These are phyloP conservation scores for Spongilla lacustris DNA, from an alignment of 37 sponge, comb jelly and placozoan species.

Conservation along the genomic window DNA sequence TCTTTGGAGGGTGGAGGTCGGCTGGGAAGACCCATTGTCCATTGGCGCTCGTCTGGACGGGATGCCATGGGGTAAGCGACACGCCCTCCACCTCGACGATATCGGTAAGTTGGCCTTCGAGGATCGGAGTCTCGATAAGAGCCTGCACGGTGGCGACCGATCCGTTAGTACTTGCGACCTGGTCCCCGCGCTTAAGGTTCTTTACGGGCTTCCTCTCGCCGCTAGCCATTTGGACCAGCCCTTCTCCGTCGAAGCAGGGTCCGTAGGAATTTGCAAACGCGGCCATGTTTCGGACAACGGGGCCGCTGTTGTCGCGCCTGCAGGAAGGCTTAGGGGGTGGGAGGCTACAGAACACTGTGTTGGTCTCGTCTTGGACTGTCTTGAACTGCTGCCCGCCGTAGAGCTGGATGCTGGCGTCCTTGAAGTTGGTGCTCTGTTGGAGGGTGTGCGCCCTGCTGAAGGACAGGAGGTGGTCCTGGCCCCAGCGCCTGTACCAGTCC, in stretches of 20 bases:
- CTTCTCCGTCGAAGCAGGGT: slow-evolving; percentile 19
- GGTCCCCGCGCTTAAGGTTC: not conserved
- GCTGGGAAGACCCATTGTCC: slow-evolving; percentile 16
- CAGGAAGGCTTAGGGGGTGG: slow-evolving; percentile 17
- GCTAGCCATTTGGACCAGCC: not conserved
- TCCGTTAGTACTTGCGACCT: not conserved
- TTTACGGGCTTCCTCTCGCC: not conserved
- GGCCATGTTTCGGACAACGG: slow-evolving; percentile 17
- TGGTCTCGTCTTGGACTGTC: slow-evolving; percentile 6
- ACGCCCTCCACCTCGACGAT: slow-evolving; percentile 6
- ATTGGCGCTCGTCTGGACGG: not conserved
- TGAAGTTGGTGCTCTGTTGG: slow-evolving; percentile 38
- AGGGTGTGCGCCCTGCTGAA: slow-evolving; percentile 12
- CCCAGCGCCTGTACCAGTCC: slow-evolving; percentile 30
- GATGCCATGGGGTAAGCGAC: slow-evolving; percentile 24
- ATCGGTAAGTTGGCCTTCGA: slow-evolving; percentile 3
- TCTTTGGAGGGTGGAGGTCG: not conserved
- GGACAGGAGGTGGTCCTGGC: slow-evolving; percentile 17
- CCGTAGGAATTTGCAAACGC: not conserved
- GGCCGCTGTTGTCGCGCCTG: not conserved
- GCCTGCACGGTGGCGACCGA: not conserved
- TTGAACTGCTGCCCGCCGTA: slow-evolving; percentile 15
- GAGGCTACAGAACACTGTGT: slow-evolving; percentile 10
- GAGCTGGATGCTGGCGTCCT: slow-evolving; percentile 23
- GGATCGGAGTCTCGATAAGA: not conserved